A percentile compares a stretch with the other conserved stretches of the same genome.
phyloP scores from a whole-genome alignment of 2,888 invertebrate species.

The Diplazon laetatorius region DNA sequence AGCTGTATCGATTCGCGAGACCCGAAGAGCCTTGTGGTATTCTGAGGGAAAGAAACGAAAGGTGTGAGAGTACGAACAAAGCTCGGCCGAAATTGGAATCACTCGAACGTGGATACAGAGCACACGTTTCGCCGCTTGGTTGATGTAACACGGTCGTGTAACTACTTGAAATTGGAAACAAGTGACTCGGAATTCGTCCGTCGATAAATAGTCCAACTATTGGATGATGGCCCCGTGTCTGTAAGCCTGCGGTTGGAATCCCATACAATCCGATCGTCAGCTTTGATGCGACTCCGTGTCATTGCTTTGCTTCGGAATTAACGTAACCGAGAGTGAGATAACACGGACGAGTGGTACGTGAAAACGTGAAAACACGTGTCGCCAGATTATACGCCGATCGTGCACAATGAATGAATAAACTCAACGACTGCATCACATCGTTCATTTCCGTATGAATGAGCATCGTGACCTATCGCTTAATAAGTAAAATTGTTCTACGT shows the following conservation, averaged over 20 bases:
- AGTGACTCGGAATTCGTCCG: constrained; percentile 18
- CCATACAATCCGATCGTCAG: constrained; percentile 46
- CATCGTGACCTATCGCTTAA: background rate
- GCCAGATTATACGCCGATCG: constrained; percentile 10
- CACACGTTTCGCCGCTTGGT: background rate
- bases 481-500: too few relatives aligned
- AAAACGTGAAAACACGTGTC: constrained; percentile 26
- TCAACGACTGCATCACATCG: background rate
- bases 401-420: constrained; percentile 3
- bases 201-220: constrained; percentile 42
- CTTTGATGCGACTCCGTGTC: background rate
- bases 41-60: constrained; percentile 19
- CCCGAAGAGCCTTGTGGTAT: too few relatives aligned
- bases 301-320: background rate
- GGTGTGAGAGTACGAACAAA: background rate
- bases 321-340: background rate
- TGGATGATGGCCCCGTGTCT: constrained; percentile 24
- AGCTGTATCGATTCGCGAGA: too few relatives aligned
- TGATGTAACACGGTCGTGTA: constrained; percentile 39
- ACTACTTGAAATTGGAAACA: constrained; percentile 52
- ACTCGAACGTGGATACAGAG: background rate
- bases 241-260: constrained; percentile 41
- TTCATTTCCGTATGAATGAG: background rate
- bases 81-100: constrained; percentile 7
- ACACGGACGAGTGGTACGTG: constrained; percentile 36